Conservation (phyloP, 2,888 invertebrate species). For the Byasa hedistus region DNA sequence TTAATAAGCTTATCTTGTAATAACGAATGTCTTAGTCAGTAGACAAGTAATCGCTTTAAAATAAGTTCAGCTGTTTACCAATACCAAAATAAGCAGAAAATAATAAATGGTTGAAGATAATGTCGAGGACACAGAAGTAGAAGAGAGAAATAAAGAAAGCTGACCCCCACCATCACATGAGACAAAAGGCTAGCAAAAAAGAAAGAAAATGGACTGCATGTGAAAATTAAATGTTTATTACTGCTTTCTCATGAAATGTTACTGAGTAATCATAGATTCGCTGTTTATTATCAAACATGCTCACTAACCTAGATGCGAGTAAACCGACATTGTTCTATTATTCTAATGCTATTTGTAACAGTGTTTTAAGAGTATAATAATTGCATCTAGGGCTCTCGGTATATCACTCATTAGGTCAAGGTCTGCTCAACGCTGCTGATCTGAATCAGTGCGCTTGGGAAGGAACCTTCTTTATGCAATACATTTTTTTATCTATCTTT, state of each 20-base stretch:
- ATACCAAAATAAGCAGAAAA: too few relatives aligned
- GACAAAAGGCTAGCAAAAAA: too few relatives aligned
- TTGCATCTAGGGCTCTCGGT: background rate
- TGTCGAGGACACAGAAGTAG: too few relatives aligned
- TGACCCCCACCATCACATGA: too few relatives aligned
- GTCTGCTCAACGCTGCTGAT: background rate
- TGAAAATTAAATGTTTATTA: too few relatives aligned
- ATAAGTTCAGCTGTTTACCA: background rate
- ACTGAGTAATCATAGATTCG: background rate
- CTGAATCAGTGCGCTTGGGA: background rate
- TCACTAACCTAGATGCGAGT: slow-evolving; percentile 5
- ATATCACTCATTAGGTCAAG: background rate
- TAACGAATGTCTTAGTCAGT: background rate
- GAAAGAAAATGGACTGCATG: too few relatives aligned
- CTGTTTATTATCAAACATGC: background rate
- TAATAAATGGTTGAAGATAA: too few relatives aligned
- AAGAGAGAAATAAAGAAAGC: too few relatives aligned
- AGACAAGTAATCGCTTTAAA: background rate
- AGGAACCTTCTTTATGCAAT: background rate
- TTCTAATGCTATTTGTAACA: background rate
- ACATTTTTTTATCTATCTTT: too few relatives aligned
- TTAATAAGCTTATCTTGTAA: background rate
- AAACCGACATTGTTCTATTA: background rate
- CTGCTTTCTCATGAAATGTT: background rate
- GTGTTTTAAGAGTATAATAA: background rate